phyloP scores from a whole-genome alignment of 2,113 vertebrate species.

The Nipponia nippon region DNA sequence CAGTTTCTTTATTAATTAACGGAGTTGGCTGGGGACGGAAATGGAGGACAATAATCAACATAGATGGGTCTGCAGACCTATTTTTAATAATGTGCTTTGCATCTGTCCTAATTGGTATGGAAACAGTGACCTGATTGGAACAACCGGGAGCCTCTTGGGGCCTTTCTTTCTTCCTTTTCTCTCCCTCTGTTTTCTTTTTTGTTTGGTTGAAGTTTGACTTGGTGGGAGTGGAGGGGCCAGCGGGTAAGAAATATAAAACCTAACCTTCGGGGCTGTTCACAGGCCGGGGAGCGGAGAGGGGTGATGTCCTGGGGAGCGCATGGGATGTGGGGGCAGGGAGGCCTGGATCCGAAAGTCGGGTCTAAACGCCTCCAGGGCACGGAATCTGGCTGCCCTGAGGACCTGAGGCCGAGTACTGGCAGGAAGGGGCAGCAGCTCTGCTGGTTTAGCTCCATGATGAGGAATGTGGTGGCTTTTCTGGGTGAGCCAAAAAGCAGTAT shows the following conservation, averaged over 20 bases:
- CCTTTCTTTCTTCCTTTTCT: conserved; percentile 68
- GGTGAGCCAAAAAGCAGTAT: neutral
- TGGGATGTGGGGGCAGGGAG: neutral
- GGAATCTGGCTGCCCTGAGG: neutral
- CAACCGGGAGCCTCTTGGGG: conserved; percentile 62
- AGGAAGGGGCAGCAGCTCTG: neutral
- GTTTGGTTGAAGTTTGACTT: conserved; percentile 67
- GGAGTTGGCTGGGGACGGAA: conserved; percentile 72
- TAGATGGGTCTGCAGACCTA: conserved; percentile 73
- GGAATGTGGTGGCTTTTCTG: neutral
- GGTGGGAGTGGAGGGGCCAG: conserved; percentile 64
- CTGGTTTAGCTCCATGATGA: neutral
- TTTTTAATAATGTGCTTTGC: conserved; percentile 75
- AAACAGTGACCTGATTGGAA: conserved; percentile 78
- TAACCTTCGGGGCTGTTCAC: conserved; percentile 40
- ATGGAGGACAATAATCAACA: conserved; percentile 73
- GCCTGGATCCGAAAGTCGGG: neutral
- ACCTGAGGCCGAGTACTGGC: neutral
- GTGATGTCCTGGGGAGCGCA: neutral
- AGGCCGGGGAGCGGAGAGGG: neutral
- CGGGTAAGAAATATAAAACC: conserved; percentile 59
- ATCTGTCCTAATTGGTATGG: conserved; percentile 75
- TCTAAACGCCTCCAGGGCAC: neutral
- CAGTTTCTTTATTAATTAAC: conserved; percentile 75
- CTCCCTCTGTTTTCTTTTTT: conserved; percentile 63